These are phyloP conservation scores for Eristalis pertinax DNA, from an alignment of 2,888 invertebrate genomes.

Conservation along the genomic window DNA sequence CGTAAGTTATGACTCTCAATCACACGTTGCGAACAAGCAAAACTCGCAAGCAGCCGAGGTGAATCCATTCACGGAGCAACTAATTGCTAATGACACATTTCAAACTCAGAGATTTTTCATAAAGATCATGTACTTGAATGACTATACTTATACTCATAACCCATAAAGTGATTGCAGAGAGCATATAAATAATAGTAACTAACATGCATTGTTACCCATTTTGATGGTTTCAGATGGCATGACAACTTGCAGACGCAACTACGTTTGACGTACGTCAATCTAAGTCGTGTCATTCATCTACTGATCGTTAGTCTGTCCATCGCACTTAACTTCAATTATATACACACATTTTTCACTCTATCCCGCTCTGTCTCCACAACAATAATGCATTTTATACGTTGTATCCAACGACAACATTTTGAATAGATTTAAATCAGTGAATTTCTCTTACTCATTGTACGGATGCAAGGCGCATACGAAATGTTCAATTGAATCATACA, in stretches of 20 bases:
- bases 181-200: constrained; percentile 8
- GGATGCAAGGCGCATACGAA: constrained; percentile 10
- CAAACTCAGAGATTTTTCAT: background rate
- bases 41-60: background rate
- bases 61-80: background rate
- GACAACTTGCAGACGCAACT: constrained; percentile 34
- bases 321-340: constrained; percentile 44
- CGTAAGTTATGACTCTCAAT: background rate
- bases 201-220: constrained; percentile 18
- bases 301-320: constrained; percentile 29
- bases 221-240: background rate
- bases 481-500: constrained; percentile 19
- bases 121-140: background rate
- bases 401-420: background rate
- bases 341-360: constrained; percentile 11
- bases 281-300: constrained; percentile 16
- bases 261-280: constrained; percentile 25
- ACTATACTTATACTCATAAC: constrained; percentile 7
- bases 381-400: constrained; percentile 12
- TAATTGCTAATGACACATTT: constrained; percentile 11
- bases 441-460: constrained; percentile 13
- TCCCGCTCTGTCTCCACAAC: constrained; percentile 1
- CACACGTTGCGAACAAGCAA: background rate
- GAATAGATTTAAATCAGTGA: constrained; percentile 19
- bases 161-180: background rate